Conservation (phyloP, 1,140 invertebrate species). For the Papilio aristodemus region DNA sequence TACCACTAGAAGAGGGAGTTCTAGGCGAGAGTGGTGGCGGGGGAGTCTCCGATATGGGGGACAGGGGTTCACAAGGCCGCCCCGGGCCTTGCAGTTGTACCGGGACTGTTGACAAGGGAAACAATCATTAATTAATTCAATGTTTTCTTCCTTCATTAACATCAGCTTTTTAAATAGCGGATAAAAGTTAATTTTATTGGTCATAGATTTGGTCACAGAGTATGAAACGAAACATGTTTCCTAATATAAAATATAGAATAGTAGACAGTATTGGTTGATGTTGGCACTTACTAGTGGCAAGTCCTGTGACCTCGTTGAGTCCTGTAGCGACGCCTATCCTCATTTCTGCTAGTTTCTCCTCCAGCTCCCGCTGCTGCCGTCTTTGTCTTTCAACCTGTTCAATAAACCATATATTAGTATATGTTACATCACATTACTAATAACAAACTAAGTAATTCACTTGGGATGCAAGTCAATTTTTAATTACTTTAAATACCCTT, state of each 20-base stretch:
- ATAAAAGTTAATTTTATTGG: too few species aligned
- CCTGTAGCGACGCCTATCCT: constrained; percentile 75
- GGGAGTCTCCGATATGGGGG: constrained; percentile 83
- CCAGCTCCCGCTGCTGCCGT: constrained; percentile 78
- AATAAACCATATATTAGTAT: constrained; percentile 33
- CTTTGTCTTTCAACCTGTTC: constrained; percentile 72
- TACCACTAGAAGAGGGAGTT: constrained; percentile 80
- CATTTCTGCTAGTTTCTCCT: constrained; percentile 82
- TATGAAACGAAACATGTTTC: too few species aligned
- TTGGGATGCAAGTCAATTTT: too few species aligned
- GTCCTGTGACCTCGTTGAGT: constrained; percentile 66
- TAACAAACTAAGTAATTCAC: not conserved
- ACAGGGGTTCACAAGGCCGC: constrained; percentile 70
- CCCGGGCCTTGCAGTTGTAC: constrained; percentile 72
- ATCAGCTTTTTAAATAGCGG: too few species aligned
- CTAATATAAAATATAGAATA: too few species aligned
- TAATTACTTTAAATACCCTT: too few species aligned
- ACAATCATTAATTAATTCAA: too few species aligned
- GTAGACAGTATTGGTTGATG: too few species aligned
- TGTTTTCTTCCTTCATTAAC: too few species aligned
- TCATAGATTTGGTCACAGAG: too few species aligned
- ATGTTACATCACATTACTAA: constrained; percentile 25
- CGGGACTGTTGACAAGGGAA: constrained; percentile 49
- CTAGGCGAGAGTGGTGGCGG: constrained; percentile 83
- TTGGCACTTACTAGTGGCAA: constrained; percentile 64